These are phyloP conservation scores for Aspidapion aeneum DNA, from an alignment of 2,888 invertebrate genomes.

Conservation along the genomic window DNA sequence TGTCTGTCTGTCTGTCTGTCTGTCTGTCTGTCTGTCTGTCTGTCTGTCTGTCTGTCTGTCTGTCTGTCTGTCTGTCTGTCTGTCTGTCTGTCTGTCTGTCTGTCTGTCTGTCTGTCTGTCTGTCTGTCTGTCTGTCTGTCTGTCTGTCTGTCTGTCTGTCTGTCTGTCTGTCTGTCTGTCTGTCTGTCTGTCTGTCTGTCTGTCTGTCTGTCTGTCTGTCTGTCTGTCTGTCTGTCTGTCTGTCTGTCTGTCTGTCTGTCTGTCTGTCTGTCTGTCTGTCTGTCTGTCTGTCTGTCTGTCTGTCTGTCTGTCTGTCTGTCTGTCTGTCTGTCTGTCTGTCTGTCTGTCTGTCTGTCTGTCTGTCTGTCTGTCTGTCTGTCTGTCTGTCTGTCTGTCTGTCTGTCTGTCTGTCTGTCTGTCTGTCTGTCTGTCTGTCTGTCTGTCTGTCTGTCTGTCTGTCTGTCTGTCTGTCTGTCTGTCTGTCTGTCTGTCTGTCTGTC, in stretches of 20 bases:
- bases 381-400: constrained; percentile 1
- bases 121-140: neutral
- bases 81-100: neutral
- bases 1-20: neutral
- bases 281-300: constrained; percentile 1
- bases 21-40: neutral
- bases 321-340: constrained; percentile 1
- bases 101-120: neutral
- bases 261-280: neutral
- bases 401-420: constrained; percentile 1
- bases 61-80: neutral
- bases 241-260: neutral
- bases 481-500: too few relatives aligned
- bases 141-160: neutral
- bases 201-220: neutral
- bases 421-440: too few relatives aligned
- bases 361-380: neutral
- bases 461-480: too few relatives aligned
- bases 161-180: neutral
- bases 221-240: neutral
- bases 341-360: constrained; percentile 2
- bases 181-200: neutral
- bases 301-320: constrained; percentile 1
- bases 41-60: neutral
- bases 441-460: too few relatives aligned